phyloP scores from a whole-genome alignment of 2,888 invertebrate genomes.

The Tipula unca region DNA sequence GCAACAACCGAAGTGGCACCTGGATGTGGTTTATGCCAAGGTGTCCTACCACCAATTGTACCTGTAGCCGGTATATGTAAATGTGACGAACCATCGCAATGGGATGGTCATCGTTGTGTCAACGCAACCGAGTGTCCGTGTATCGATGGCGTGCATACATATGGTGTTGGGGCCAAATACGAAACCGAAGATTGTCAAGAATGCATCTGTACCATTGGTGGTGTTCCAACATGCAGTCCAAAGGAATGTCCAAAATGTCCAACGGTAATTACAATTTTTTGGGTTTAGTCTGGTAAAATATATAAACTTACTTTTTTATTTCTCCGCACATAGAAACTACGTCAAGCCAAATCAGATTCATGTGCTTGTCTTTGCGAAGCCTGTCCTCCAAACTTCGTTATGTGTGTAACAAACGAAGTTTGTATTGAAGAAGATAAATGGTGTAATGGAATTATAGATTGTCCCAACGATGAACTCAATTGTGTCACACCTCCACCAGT shows the following conservation, averaged over 20 bases:
- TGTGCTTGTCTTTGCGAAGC: conserved; percentile 68
- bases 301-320: too few relatives aligned
- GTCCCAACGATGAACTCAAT: conserved; percentile 70
- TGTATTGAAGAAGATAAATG: conserved; percentile 62
- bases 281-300: too few relatives aligned
- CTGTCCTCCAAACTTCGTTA: conserved; percentile 54
- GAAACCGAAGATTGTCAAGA: conserved; percentile 65
- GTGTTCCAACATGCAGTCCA: conserved; percentile 58
- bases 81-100: conserved; percentile 50
- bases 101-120: conserved; percentile 69
- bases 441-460: conserved; percentile 76
- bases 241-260: conserved; percentile 60
- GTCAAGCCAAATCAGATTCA: conserved; percentile 49
- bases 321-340: conserved; percentile 45
- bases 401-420: conserved; percentile 65
- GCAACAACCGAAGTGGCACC: conserved; percentile 21
- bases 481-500: conserved; percentile 42
- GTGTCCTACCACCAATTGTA: conserved; percentile 37
- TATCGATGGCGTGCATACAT: conserved; percentile 54
- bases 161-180: conserved; percentile 61
- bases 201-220: conserved; percentile 70
- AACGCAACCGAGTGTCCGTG: conserved; percentile 69
- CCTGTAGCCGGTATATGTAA: conserved; percentile 41
- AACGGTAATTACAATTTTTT: conserved; percentile 26
- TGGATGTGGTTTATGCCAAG: conserved; percentile 44